Evolutionary conservation across 64 coral and sea anemone species (phyloP).

Genomic region (Montipora efflorescens): DNA sequence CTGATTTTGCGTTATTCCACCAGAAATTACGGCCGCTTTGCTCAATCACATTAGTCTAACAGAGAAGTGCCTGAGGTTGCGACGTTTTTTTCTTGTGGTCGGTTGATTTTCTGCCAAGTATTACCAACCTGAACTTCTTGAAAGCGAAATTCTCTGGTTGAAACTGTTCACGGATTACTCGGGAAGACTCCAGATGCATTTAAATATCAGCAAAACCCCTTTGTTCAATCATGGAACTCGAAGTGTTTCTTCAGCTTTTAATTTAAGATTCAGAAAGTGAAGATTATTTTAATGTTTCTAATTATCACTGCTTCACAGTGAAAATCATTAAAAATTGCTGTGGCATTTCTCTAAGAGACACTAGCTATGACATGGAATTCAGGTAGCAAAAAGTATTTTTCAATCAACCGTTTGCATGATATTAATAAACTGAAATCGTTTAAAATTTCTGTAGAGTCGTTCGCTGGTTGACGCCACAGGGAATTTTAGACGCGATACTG

Average conservation of each 20-base stretch:
- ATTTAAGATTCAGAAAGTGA: neutral
- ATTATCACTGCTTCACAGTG: neutral
- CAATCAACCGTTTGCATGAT: neutral
- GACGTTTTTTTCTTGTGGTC: neutral
- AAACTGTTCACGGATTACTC: neutral
- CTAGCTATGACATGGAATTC: neutral
- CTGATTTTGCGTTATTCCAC: neutral
- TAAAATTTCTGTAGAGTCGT: no score
- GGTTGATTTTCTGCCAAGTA: neutral
- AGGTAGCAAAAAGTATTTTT: no score
- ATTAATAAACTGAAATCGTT: neutral
- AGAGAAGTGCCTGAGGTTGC: neutral
- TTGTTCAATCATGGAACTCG: neutral
- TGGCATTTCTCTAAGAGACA: neutral
- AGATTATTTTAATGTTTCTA: neutral
- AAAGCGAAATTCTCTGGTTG: neutral
- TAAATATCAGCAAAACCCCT: neutral
- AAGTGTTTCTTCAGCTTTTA: constrained; percentile 35
- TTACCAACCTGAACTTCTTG: neutral
- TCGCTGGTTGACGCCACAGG: no score
- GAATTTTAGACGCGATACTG: no score
- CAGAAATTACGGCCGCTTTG: neutral
- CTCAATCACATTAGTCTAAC: neutral
- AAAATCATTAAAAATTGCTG: constrained; percentile 1
- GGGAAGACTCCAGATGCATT: neutral